A percentile compares a stretch with the other conserved stretches of the same genome.
These are phyloP conservation scores for Scolopax rusticola DNA, from an alignment of 2,797 vertebrate genomes.

Conservation along the genomic window DNA sequence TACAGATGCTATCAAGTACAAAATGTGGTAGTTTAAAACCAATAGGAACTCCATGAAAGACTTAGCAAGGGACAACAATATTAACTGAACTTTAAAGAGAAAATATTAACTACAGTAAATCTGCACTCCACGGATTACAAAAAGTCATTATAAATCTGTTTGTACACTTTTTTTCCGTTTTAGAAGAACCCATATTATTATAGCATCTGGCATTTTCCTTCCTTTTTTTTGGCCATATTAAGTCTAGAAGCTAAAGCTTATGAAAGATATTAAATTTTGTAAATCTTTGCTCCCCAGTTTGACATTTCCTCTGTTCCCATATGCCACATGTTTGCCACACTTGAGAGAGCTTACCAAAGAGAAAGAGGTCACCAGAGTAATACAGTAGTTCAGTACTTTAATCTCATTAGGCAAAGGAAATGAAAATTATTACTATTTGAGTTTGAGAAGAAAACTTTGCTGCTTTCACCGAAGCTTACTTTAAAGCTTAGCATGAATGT, in stretches of 20 bases:
- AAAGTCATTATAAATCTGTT: constrained; percentile 56
- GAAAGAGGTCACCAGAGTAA: constrained; percentile 43
- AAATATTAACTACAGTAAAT: constrained; percentile 48
- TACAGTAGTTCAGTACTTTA: constrained; percentile 27
- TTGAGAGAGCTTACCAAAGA: constrained; percentile 32
- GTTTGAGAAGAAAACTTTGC: constrained; percentile 28
- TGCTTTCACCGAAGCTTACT: constrained; percentile 23
- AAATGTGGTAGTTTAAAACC: neutral
- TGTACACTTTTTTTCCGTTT: constrained; percentile 1
- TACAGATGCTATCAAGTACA: neutral
- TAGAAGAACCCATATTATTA: neutral
- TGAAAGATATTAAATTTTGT: constrained; percentile 34
- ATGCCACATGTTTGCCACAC: constrained; percentile 1
- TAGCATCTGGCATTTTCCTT: constrained; percentile 27
- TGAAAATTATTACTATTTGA: constrained; percentile 33
- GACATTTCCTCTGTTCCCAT: constrained; percentile 37
- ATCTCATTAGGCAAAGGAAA: constrained; percentile 54
- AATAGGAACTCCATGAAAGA: neutral
- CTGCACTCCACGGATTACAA: constrained; percentile 20
- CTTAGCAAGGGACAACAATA: constrained; percentile 4
- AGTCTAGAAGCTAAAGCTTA: constrained; percentile 23
- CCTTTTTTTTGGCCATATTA: neutral
- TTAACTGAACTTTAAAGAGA: constrained; percentile 58
- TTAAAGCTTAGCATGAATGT: constrained; percentile 20
- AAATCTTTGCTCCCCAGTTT: constrained; percentile 25